phyloP scores from a whole-genome alignment of 2,797 vertebrate species.

The Labroides dimidiatus region DNA sequence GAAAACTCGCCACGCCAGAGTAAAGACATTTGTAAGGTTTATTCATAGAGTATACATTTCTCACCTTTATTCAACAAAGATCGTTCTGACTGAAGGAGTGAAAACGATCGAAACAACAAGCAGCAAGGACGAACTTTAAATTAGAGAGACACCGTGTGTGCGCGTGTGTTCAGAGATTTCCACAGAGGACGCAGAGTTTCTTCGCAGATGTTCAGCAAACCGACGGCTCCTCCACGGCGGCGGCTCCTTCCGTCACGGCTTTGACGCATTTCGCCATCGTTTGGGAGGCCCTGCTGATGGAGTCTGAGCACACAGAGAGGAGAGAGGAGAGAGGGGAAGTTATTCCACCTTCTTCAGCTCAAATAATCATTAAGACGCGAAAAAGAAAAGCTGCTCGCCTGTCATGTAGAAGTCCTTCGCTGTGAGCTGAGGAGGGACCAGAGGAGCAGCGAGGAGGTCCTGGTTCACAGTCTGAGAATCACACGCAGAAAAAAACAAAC shows the following conservation, averaged over 20 bases:
- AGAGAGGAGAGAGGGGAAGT: not conserved
- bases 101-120: constrained; percentile 57
- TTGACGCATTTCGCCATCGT: constrained; percentile 99
- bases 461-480: constrained; percentile 88
- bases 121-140: constrained; percentile 70
- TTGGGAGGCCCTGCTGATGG: constrained; percentile 97
- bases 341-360: not conserved
- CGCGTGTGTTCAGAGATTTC: constrained; percentile 29
- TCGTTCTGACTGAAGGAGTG: constrained; percentile 15
- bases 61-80: constrained; percentile 65
- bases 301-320: constrained; percentile 80
- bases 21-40: constrained; percentile 59
- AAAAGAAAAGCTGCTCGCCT: constrained; percentile 67
- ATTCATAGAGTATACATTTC: constrained; percentile 65
- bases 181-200: constrained; percentile 2
- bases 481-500: too few relatives aligned
- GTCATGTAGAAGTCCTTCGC: constrained; percentile 99
- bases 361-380: fast-evolving
- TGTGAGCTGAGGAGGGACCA: constrained; percentile 93
- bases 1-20: not conserved
- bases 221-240: constrained; percentile 93
- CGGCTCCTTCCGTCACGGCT: constrained; percentile 94
- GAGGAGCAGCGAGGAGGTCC: constrained; percentile 89
- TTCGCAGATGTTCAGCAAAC: constrained; percentile 85
- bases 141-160: constrained; percentile 51